A percentile compares a stretch with the other conserved stretches of the same genome.
These are phyloP conservation scores for Chrysochloris asiatica DNA, from an alignment of 2,113 vertebrate genomes.

Conservation along the genomic window DNA sequence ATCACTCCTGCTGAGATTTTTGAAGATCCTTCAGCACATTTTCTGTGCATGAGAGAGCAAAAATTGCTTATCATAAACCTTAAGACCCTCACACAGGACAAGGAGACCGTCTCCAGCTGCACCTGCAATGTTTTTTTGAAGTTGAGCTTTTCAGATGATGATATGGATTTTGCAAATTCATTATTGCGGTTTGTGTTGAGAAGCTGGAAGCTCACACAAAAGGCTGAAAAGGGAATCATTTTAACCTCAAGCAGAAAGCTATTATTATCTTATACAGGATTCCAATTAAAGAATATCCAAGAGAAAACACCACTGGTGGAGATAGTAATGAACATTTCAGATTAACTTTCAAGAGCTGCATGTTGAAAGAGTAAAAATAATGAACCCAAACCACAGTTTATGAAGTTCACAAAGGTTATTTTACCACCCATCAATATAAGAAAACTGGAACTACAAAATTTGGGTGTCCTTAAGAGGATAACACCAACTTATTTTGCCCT, in stretches of 20 bases:
- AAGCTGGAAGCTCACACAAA: conserved; percentile 46
- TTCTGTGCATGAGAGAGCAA: conserved; percentile 32
- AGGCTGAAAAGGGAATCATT: conserved; percentile 52
- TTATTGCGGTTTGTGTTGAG: conserved; percentile 13
- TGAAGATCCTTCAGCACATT: conserved; percentile 25
- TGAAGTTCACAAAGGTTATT: conserved; percentile 37
- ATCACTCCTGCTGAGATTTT: conserved; percentile 20
- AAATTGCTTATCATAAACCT: conserved; percentile 52
- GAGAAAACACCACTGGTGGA: conserved; percentile 53
- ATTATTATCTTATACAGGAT: conserved; percentile 62
- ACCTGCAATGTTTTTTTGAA: not conserved
- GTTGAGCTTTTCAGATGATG: not conserved
- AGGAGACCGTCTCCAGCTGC: not conserved
- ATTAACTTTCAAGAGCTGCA: conserved; percentile 53
- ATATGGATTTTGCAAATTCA: conserved; percentile 42
- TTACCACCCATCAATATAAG: not conserved
- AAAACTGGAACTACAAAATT: not conserved
- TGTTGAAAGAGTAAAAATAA: conserved; percentile 51
- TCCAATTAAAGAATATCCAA: conserved; percentile 68
- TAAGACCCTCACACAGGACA: not conserved
- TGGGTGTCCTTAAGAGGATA: not conserved
- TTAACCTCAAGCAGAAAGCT: conserved; percentile 51
- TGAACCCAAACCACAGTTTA: not conserved
- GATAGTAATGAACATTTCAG: conserved; percentile 47
- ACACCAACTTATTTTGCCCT: conserved; percentile 29